Percentiles rank a stretch among this genome's conserved stretches.
These are phyloP conservation scores for Epinephelus coioides DNA, from an alignment of 2,797 vertebrate species.

Conservation along the genomic window DNA sequence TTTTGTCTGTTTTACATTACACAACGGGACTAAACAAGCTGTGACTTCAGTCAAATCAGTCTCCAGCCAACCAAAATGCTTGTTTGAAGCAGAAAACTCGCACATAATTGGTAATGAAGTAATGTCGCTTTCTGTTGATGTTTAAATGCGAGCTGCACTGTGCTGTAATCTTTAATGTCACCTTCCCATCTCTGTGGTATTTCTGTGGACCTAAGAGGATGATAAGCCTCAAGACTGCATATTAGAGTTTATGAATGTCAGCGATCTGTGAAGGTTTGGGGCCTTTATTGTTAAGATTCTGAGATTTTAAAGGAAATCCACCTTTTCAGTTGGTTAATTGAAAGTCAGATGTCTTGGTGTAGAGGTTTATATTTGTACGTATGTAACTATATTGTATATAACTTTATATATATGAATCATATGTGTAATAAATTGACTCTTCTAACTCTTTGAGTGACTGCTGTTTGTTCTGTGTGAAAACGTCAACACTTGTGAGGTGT, in stretches of 20 bases:
- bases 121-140: constrained; percentile 18
- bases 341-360: constrained; percentile 28
- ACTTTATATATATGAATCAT: constrained; percentile 54
- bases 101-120: not conserved
- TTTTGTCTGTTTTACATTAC: constrained; percentile 8
- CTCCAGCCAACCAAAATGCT: not conserved
- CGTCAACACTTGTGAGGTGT: constrained; percentile 27
- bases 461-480: constrained; percentile 2
- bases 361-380: constrained; percentile 67
- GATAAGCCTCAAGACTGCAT: constrained; percentile 68
- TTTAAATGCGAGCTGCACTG: constrained; percentile 12
- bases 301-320: constrained; percentile 20
- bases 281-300: constrained; percentile 2
- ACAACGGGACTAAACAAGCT: constrained; percentile 22
- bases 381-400: constrained; percentile 71
- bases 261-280: constrained; percentile 21
- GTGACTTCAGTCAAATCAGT: not conserved
- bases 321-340: constrained; percentile 22
- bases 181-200: constrained; percentile 60
- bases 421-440: constrained; percentile 71
- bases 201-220: constrained; percentile 38
- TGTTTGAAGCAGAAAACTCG: constrained; percentile 12
- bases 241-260: constrained; percentile 46
- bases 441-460: constrained; percentile 31
- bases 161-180: constrained; percentile 23